Base-by-base conservation (phyloP, 2,797 vertebrate species). In the Anabacerthia variegaticeps region DNA sequence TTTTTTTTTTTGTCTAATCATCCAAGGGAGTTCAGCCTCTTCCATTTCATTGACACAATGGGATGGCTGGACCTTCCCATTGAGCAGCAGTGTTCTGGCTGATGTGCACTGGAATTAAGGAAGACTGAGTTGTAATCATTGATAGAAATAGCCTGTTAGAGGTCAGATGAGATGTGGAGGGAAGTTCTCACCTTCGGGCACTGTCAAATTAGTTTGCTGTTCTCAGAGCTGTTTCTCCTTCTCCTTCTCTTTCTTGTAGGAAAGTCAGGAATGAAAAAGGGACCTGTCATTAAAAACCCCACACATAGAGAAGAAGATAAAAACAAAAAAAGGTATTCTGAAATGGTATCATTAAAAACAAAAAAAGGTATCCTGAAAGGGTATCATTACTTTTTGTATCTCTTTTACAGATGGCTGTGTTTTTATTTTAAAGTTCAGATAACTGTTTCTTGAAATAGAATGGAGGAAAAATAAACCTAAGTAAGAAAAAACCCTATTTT, bases 11-110 rank as follows among this genome's bases (percentile, higher is more conserved):
- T 18, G 10, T 63, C 11, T 65, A 46, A 48, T 23, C 34, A 17
- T 34, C n/a, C 4, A 30, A 24, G 6, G 36, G 48, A 84, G 13
- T 59, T 43, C 18, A 36, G 9, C 55, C 18, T 69, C 21, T 78
- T 66, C 51, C 19, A 9, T 48, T 85, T 94, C 23, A 23, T 2
- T 76, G 80, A 2, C 28, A 12, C 0, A 0, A 30, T 56, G 67
- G 36, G 28, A 52, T 54, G 22, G 4, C 16, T 66, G 11, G 48
- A 54, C 19, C 5, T 66, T 78, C n/a, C 34, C 20, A 12, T 0
- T 44, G 24, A 61, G 55, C n/a, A 52, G 7, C 32, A 59, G 23
- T 12, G 13, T 5, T 92, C 39, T 30, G 23, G 19, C 27, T 67
- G 44, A 26, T 66, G 13, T 49, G 44, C 26, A 12, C 43, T 59